phyloP scores from a whole-genome alignment of 2,888 invertebrate genomes.

The Morpho deidamia region DNA sequence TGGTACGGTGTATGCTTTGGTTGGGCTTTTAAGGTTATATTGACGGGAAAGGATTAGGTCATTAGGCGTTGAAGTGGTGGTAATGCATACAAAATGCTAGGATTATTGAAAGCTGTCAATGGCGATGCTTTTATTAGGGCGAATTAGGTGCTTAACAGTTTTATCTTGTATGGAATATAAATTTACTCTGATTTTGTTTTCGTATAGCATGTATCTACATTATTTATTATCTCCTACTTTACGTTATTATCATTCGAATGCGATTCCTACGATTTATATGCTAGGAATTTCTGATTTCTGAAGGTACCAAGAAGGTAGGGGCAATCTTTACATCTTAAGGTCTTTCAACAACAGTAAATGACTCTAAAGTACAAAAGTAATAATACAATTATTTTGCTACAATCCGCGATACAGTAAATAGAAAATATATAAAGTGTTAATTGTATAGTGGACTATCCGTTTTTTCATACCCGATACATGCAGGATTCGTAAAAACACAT shows the following conservation, averaged over 20 bases:
- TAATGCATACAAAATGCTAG: conserved; percentile 18
- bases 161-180: conserved; percentile 5
- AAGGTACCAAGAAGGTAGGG: no score
- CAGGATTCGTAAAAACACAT: no score
- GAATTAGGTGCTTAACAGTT: background rate
- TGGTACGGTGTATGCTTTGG: conserved; percentile 10
- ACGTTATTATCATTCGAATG: background rate
- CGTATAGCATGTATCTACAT: background rate
- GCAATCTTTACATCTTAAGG: no score
- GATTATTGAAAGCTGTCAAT: conserved; percentile 25
- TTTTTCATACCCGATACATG: no score
- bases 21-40: conserved; percentile 30
- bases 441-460: no score
- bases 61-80: conserved; percentile 24
- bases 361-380: no score
- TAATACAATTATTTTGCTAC: no score
- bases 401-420: no score
- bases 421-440: no score
- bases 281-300: no score
- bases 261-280: no score
- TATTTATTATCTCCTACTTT: background rate
- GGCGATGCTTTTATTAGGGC: background rate
- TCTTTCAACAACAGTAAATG: no score
- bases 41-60: conserved; percentile 31
- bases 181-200: background rate